These are phyloP conservation scores for Grantiella picta DNA, from an alignment of 2,113 vertebrate species.

Conservation along the genomic window DNA sequence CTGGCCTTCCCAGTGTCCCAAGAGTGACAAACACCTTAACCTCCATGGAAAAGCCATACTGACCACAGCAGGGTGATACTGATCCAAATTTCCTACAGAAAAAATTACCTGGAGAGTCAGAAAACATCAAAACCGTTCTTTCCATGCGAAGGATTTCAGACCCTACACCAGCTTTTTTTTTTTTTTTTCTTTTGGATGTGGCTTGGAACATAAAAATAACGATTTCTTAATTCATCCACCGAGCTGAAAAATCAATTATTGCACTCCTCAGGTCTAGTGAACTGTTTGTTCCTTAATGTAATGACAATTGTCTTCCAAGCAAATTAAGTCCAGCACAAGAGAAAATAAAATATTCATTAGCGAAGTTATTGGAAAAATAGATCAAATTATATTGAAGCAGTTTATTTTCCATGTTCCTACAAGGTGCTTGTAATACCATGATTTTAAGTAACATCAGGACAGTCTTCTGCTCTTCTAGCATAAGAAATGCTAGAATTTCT, in stretches of 20 bases:
- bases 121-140: not conserved
- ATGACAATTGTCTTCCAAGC: conserved; percentile 32
- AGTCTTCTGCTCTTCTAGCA: not conserved
- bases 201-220: conserved; percentile 5
- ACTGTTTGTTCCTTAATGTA: conserved; percentile 46
- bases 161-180: not conserved
- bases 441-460: not conserved
- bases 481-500: too few relatives aligned
- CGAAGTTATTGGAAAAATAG: conserved; percentile 62
- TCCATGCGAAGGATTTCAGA: not conserved
- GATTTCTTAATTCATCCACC: conserved; percentile 12
- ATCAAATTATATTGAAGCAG: conserved; percentile 60
- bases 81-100: not conserved
- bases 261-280: conserved; percentile 7
- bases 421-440: not conserved
- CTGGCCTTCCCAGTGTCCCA: not conserved
- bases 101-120: not conserved
- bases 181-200: not conserved
- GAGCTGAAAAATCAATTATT: conserved; percentile 41
- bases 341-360: conserved; percentile 71
- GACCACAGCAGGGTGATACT: not conserved
- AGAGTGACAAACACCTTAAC: not conserved
- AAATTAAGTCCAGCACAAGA: conserved; percentile 50
- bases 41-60: not conserved
- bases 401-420: conserved; percentile 21